Base-by-base conservation (phyloP, 2,888 invertebrate genomes). In the Lithophane semibrunnea region DNA sequence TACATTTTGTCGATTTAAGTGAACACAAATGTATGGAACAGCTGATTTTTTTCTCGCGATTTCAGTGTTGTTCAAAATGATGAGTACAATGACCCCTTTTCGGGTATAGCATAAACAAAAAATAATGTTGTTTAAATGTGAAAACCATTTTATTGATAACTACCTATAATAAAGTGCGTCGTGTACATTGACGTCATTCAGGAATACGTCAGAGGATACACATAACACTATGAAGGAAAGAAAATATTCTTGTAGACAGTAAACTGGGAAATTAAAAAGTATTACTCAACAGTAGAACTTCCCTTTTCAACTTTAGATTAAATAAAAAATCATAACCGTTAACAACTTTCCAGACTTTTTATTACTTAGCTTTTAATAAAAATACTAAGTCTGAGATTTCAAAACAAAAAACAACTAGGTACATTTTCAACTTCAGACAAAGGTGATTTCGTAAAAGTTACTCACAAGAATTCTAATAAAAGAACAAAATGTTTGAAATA, bases 301-400 rank as follows among this genome's bases (percentile, higher is more conserved):
- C 18, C 24, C 29, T 52, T 49, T 63, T 71, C n/a, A 58, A 60
- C 37, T 71, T 68, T 3, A 60, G 18, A 64, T 58, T 24, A 54
- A 77, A 77, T 61, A 61, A 42, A 75, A 73, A 73, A 56, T 16
- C 16, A 54, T 47, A 70, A 69, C 65, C 66, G 52, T 70, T 56
- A 63, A 21, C 60, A 83, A 83, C 67, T 79, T 64, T 44, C n/a
- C 60, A 79, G 71, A 72, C 82, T 42, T 70, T 71, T 49, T 67
- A 73, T 68, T 71, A 71, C 70, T 61, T n/a, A 56, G 24, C 67
- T 71, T 68, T 56, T 74, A 56, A 56, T 60, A 63, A 61, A 69
- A 52, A 42, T 29, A 75, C 18, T 42, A 12, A 58, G 63, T 56
- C 67, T 66, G 65, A 70, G 47, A 79, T 73, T 73, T 70, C 73